Conservation (phyloP, 2,797 vertebrate genomes). For the Sebastes steindachneri region DNA sequence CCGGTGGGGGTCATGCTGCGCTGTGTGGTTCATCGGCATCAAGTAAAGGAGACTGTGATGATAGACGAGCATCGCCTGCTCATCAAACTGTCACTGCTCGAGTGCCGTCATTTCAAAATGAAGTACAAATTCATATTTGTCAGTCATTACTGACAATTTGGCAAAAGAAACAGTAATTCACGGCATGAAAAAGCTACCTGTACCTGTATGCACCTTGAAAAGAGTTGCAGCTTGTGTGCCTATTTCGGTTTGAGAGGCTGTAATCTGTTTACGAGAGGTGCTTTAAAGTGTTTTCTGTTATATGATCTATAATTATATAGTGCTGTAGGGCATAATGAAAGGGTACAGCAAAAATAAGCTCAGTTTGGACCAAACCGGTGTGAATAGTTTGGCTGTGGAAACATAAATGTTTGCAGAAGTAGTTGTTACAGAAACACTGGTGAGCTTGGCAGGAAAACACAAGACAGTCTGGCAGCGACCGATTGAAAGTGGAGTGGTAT, state of each 20-base stretch:
- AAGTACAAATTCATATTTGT: constrained; percentile 53
- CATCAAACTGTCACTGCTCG: constrained; percentile 40
- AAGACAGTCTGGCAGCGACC: neutral
- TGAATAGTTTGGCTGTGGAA: constrained; percentile 13
- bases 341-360: neutral
- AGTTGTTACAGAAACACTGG: neutral
- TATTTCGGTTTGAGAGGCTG: constrained; percentile 23
- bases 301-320: constrained; percentile 38
- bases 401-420: constrained; percentile 7
- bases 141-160: constrained; percentile 30
- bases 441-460: neutral
- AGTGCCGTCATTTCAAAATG: constrained; percentile 22
- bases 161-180: constrained; percentile 27
- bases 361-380: constrained; percentile 8
- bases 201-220: neutral
- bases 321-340: constrained; percentile 19
- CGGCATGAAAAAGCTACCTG: neutral
- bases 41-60: constrained; percentile 30
- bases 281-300: constrained; percentile 21
- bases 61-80: constrained; percentile 37
- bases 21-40: constrained; percentile 45
- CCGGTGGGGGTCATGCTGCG: constrained; percentile 60
- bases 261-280: constrained; percentile 27
- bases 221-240: constrained; percentile 1
- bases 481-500: neutral